Percentiles rank a stretch among this genome's conserved stretches.
phyloP scores from a whole-genome alignment of 2,113 vertebrate species.

The Mormoops blainvillei region DNA sequence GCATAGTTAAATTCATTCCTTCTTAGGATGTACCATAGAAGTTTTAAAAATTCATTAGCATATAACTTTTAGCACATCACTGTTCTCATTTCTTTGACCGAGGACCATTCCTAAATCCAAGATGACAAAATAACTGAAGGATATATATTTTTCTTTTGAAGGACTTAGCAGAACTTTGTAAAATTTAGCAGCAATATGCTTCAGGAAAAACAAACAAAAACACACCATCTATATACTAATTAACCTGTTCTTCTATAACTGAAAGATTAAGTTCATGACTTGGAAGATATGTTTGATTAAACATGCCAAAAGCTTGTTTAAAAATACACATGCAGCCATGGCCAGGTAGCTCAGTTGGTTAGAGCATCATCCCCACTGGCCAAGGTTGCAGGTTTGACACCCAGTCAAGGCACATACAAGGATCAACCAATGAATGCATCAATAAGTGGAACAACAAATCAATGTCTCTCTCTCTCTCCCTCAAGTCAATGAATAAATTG shows the following conservation, averaged over 20 bases:
- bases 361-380: no score
- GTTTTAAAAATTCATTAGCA: not conserved
- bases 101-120: not conserved
- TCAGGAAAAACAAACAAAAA: slow-evolving; percentile 8
- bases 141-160: not conserved
- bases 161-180: not conserved
- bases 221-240: not conserved
- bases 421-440: no score
- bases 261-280: not conserved
- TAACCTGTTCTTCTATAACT: not conserved
- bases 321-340: not conserved
- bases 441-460: no score
- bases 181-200: slow-evolving; percentile 17
- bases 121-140: not conserved
- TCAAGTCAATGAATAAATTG: no score
- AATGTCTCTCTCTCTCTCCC: no score
- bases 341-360: no score
- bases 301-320: not conserved
- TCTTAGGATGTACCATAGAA: not conserved
- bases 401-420: no score
- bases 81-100: not conserved
- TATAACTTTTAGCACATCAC: not conserved
- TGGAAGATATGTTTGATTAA: not conserved
- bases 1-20: not conserved
- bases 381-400: no score